Evolutionary conservation across 2,113 vertebrate species (phyloP).

Genomic region (Grammomys dolichurus): DNA sequence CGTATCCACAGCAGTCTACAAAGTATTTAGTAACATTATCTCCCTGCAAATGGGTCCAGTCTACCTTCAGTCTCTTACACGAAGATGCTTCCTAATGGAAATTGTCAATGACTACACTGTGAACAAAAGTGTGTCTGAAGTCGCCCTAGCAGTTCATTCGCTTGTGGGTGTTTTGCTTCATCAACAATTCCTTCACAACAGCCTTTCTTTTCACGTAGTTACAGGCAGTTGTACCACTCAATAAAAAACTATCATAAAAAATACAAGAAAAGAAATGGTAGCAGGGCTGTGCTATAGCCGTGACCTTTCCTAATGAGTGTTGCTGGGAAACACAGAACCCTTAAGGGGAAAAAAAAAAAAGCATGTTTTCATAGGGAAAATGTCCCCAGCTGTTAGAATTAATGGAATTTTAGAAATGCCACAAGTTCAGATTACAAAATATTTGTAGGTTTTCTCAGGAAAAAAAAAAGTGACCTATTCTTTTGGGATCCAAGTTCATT

Average conservation of each 20-base stretch:
- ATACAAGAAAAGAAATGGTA: slow-evolving; percentile 66
- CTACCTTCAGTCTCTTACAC: background rate
- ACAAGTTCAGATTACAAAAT: slow-evolving; percentile 82
- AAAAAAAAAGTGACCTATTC: slow-evolving; percentile 66
- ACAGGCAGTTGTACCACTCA: slow-evolving; percentile 74
- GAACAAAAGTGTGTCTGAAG: slow-evolving; percentile 46
- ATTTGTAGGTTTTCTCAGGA: slow-evolving; percentile 81
- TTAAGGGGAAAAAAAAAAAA: slow-evolving; percentile 81
- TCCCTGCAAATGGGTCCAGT: slow-evolving; percentile 30
- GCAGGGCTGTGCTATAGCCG: slow-evolving; percentile 78
- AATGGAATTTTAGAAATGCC: slow-evolving; percentile 86
- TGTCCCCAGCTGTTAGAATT: slow-evolving; percentile 87
- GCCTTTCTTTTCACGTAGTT: slow-evolving; percentile 77
- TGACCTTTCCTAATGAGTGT: slow-evolving; percentile 82
- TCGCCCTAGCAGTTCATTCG: slow-evolving; percentile 56
- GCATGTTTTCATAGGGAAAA: slow-evolving; percentile 83
- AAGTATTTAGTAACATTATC: slow-evolving; percentile 53
- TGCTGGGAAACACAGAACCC: slow-evolving; percentile 83
- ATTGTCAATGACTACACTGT: slow-evolving; percentile 64
- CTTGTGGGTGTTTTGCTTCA: slow-evolving; percentile 68
- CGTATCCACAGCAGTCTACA: background rate
- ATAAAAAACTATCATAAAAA: slow-evolving; percentile 76
- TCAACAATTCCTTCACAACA: slow-evolving; percentile 72
- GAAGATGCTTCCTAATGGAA: slow-evolving; percentile 52
- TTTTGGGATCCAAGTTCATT: slow-evolving; percentile 81